A percentile compares a stretch with the other conserved stretches of the same genome.
Conservation (phyloP, 2,113 vertebrate species). For the Thalassoma bifasciatum region DNA sequence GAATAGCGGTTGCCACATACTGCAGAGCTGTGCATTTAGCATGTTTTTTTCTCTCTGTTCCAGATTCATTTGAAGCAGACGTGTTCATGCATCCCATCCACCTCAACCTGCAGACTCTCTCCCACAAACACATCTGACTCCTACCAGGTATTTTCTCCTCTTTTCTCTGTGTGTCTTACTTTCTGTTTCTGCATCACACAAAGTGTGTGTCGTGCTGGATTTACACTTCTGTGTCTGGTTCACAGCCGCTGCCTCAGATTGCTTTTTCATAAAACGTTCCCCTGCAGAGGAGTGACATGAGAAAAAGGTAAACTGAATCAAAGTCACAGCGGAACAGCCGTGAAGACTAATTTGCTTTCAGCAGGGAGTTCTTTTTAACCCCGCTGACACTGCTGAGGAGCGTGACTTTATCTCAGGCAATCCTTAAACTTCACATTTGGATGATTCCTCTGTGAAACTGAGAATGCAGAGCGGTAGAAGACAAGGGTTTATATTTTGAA, state of each 20-base stretch:
- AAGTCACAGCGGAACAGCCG: not conserved
- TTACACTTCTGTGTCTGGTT: not conserved
- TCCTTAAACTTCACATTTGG: conserved; percentile 26
- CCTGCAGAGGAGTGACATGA: conserved; percentile 35
- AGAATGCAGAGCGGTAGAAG: conserved; percentile 29
- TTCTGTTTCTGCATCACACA: not conserved
- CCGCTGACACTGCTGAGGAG: conserved; percentile 1
- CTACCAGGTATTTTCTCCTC: conserved; percentile 40
- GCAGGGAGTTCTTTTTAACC: conserved; percentile 29
- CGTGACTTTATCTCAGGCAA: conserved; percentile 1
- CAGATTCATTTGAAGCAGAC: conserved; percentile 66
- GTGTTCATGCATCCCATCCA: conserved; percentile 47
- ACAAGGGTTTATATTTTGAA: conserved; percentile 9
- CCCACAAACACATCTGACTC: conserved; percentile 61
- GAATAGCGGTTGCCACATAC: conserved; percentile 9
- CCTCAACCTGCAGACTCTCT: conserved; percentile 47
- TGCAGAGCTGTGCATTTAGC: conserved; percentile 27
- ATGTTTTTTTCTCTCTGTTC: conserved; percentile 26
- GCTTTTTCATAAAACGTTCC: conserved; percentile 8
- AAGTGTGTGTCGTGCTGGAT: not conserved
- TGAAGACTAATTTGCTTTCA: conserved; percentile 34
- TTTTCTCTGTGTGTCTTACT: not conserved
- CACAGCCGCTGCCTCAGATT: conserved; percentile 3
- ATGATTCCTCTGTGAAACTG: conserved; percentile 38
- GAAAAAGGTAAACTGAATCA: conserved; percentile 43